Evolutionary conservation across 2,888 invertebrate species (phyloP).

Genomic region (Acanthosepion pharaonis): DNA sequence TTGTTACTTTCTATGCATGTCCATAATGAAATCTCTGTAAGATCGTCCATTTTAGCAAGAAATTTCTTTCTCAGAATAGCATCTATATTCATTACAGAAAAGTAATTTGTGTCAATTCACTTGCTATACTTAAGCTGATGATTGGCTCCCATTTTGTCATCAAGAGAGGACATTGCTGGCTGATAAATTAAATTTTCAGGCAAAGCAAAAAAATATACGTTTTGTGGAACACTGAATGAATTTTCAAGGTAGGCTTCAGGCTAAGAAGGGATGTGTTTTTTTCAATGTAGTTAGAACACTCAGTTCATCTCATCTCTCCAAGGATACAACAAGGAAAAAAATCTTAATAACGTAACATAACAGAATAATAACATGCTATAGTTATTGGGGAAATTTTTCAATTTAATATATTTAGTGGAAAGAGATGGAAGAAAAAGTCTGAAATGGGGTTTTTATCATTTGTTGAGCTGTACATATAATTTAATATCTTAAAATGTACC

Average conservation of each 20-base stretch:
- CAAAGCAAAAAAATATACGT: background rate
- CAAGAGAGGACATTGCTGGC: background rate
- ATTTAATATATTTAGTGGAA: background rate
- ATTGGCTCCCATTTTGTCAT: background rate
- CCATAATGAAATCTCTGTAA: background rate
- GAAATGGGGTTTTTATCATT: background rate
- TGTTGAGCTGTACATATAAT: background rate
- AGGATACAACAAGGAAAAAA: background rate
- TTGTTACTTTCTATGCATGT: background rate
- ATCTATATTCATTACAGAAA: slow-evolving; percentile 12
- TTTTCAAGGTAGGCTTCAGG: background rate
- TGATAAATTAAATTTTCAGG: background rate
- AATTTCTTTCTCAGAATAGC: background rate
- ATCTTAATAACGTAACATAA: background rate
- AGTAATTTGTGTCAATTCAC: background rate
- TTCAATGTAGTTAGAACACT: background rate
- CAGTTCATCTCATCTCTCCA: background rate
- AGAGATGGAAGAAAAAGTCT: background rate
- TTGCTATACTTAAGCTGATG: background rate
- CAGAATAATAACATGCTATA: background rate
- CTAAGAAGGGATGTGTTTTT: background rate
- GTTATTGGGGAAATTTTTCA: background rate
- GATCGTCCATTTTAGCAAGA: background rate
- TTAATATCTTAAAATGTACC: background rate
- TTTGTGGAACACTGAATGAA: background rate